A percentile compares a stretch with the other conserved stretches of the same genome.
phyloP scores from a whole-genome alignment of 1,140 invertebrate genomes.

The Sminthurides bifidus region DNA sequence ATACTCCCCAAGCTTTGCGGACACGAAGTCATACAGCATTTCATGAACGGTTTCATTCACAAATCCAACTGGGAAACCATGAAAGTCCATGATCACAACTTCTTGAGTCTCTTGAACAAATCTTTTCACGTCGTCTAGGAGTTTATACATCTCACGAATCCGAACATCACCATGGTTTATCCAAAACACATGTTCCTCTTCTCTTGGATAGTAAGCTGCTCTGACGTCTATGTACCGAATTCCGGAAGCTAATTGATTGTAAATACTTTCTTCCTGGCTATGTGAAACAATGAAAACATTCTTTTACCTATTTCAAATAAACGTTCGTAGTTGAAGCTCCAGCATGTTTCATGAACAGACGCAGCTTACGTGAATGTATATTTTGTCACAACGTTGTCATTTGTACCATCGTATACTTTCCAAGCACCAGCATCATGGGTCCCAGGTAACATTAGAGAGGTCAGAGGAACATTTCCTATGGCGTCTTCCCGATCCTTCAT shows the following conservation, averaged over 20 bases:
- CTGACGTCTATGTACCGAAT: constrained; percentile 49
- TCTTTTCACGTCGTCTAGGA: constrained; percentile 48
- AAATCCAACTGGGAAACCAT: constrained; percentile 42
- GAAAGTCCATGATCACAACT: constrained; percentile 51
- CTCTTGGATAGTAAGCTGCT: constrained; percentile 41
- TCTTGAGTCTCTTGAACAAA: constrained; percentile 52
- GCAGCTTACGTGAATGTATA: constrained; percentile 38
- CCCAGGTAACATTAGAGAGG: constrained; percentile 48
- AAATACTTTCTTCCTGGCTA: constrained; percentile 47
- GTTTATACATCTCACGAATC: constrained; percentile 48
- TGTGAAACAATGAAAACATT: background rate
- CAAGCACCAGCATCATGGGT: constrained; percentile 52
- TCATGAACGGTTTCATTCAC: background rate
- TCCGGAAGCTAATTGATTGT: constrained; percentile 46
- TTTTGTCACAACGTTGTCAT: constrained; percentile 39
- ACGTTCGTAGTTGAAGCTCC: background rate
- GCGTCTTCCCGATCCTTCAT: constrained; percentile 41
- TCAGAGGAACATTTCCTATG: constrained; percentile 42
- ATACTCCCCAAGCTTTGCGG: constrained; percentile 3
- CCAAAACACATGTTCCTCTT: constrained; percentile 45
- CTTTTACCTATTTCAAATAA: background rate
- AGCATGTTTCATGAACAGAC: background rate
- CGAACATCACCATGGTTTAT: constrained; percentile 57
- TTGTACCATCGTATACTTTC: constrained; percentile 36
- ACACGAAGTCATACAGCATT: constrained; percentile 15